Evolutionary conservation across 2,888 invertebrate species (phyloP).

Genomic region (Dinocampus coccinellae): DNA sequence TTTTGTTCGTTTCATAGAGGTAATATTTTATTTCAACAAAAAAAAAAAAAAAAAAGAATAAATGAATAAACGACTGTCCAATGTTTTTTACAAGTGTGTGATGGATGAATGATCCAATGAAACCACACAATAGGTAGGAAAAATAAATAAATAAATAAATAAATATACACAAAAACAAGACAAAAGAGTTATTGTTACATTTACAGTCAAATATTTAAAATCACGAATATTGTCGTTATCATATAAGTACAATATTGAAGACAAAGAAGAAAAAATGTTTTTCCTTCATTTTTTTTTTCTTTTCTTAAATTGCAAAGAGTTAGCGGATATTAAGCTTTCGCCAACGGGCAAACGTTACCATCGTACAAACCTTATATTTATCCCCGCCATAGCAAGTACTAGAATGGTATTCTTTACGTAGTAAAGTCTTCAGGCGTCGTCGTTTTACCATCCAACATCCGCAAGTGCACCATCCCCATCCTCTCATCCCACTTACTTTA

Average conservation of each 20-base stretch:
- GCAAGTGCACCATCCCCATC: slow-evolving; percentile 8
- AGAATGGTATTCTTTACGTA: slow-evolving; percentile 18
- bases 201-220: no score
- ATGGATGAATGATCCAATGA: no score
- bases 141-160: neutral
- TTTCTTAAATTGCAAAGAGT: neutral
- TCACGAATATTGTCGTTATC: neutral
- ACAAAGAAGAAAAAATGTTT: no score
- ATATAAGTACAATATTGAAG: no score
- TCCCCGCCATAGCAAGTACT: neutral
- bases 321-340: slow-evolving; percentile 22
- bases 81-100: no score
- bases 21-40: neutral
- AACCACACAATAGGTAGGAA: no score
- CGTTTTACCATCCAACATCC: slow-evolving; percentile 25
- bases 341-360: neutral
- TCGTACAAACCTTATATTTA: slow-evolving; percentile 5
- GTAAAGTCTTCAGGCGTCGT: slow-evolving; percentile 28
- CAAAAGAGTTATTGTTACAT: no score
- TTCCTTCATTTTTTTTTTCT: neutral
- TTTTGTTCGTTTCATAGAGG: no score
- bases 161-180: no score
- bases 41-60: no score
- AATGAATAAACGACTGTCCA: no score
- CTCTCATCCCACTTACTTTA: neutral